A percentile compares a stretch with the other conserved stretches of the same genome.
These are phyloP conservation scores for Clepsis dumicolana DNA, from an alignment of 2,888 invertebrate species.

Conservation along the genomic window DNA sequence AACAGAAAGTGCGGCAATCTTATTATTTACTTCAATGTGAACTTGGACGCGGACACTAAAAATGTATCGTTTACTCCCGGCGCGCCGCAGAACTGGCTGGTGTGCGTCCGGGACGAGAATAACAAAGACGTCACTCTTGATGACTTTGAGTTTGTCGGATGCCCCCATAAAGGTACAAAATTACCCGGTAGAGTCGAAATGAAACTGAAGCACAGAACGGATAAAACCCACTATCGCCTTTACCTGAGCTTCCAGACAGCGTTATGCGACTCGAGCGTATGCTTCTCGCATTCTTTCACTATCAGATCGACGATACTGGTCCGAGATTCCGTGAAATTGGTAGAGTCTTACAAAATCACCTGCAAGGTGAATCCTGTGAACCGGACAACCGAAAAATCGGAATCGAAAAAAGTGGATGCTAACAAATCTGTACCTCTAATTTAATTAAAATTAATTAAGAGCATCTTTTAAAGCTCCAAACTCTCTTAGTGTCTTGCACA, in stretches of 20 bases:
- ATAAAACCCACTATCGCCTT: constrained; percentile 78
- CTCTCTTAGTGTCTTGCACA: background rate
- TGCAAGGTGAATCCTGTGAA: constrained; percentile 81
- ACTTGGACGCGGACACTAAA: constrained; percentile 70
- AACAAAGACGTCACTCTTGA: constrained; percentile 73
- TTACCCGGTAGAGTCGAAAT: constrained; percentile 78
- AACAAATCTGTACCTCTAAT: constrained; percentile 21
- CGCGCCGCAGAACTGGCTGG: constrained; percentile 85
- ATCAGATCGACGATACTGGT: constrained; percentile 77
- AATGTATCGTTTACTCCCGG: constrained; percentile 84
- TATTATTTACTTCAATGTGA: constrained; percentile 79
- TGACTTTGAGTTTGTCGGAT: constrained; percentile 75
- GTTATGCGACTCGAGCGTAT: constrained; percentile 69
- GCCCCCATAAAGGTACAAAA: constrained; percentile 67
- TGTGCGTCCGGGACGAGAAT: constrained; percentile 73
- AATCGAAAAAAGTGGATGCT: constrained; percentile 19
- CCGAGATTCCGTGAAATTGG: constrained; percentile 77
- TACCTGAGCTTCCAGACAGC: constrained; percentile 79
- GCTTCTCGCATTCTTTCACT: constrained; percentile 77
- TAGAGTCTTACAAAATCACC: constrained; percentile 81
- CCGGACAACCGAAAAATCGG: constrained; percentile 43
- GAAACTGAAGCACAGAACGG: constrained; percentile 74
- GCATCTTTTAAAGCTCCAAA: background rate
- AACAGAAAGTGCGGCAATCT: constrained; percentile 77
- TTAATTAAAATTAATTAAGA: background rate